A percentile compares a stretch with the other conserved stretches of the same genome.
These are phyloP conservation scores for Sternarchorhynchus goeldii DNA, from an alignment of 2,797 vertebrate genomes.

Conservation along the genomic window DNA sequence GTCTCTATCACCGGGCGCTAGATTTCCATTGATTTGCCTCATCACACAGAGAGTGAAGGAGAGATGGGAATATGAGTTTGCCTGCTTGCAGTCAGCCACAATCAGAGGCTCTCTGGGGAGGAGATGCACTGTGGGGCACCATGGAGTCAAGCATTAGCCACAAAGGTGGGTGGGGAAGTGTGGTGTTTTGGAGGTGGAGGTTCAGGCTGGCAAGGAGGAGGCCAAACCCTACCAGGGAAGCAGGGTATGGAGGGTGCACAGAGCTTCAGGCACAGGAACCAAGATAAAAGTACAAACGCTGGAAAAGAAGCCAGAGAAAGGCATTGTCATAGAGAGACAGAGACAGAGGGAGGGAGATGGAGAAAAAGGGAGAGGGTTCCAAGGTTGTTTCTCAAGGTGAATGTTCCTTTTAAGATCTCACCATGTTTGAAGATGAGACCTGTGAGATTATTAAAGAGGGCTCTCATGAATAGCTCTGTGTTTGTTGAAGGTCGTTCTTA, in stretches of 20 bases:
- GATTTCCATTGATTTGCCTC: conserved; percentile 49
- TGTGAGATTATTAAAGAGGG: conserved; percentile 47
- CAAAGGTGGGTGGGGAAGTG: conserved; percentile 67
- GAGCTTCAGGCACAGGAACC: not conserved
- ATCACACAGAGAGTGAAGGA: conserved; percentile 38
- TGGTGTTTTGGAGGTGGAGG: conserved; percentile 9
- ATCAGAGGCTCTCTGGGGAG: conserved; percentile 48
- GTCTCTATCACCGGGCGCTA: conserved; percentile 29
- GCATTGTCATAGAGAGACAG: not conserved
- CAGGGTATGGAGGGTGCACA: not conserved
- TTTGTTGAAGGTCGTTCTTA: conserved; percentile 59
- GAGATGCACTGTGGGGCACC: conserved; percentile 68
- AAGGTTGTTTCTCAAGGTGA: conserved; percentile 70
- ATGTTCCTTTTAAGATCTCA: conserved; percentile 30
- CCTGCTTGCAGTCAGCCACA: conserved; percentile 43
- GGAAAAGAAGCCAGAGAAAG: conserved; percentile 10
- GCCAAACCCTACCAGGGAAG: conserved; percentile 30
- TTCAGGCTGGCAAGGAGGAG: conserved; percentile 50
- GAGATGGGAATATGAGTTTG: conserved; percentile 36
- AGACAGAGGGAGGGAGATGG: conserved; percentile 25
- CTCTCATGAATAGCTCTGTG: conserved; percentile 46
- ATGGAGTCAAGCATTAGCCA: conserved; percentile 64
- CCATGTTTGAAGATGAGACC: conserved; percentile 45
- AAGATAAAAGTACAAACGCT: conserved; percentile 28
- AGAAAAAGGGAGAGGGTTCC: conserved; percentile 50